phyloP scores from a whole-genome alignment of 2,888 invertebrate genomes.

The Cylloceria caligata region DNA sequence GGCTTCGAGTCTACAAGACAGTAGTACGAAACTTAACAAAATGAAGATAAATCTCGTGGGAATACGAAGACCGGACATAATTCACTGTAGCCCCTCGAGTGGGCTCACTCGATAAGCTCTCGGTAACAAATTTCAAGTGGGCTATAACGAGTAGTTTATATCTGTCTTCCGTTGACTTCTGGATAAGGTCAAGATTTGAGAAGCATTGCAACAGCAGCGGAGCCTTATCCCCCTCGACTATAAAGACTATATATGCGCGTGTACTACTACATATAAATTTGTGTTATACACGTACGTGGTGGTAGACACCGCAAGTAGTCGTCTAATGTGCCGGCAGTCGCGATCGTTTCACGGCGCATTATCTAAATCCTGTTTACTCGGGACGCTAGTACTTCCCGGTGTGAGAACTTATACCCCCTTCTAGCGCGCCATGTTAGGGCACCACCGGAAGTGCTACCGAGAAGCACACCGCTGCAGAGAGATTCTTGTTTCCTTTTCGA shows the following conservation, averaged over 20 bases:
- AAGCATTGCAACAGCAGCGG: not conserved
- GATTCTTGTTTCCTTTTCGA: conserved; percentile 31
- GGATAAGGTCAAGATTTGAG: conserved; percentile 43
- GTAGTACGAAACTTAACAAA: not conserved
- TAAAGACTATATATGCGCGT: not conserved
- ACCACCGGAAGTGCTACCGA: conserved; percentile 58
- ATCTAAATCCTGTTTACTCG: conserved; percentile 69
- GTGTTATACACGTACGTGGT: not conserved
- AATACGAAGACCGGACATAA: conserved; percentile 40
- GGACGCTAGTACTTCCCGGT: conserved; percentile 41
- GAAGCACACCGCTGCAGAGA: conserved; percentile 40
- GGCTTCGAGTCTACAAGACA: not conserved
- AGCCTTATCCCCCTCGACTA: not conserved
- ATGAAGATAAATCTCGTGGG: conserved; percentile 53
- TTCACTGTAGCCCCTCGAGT: not conserved
- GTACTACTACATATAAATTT: conserved; percentile 9
- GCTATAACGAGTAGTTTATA: conserved; percentile 22
- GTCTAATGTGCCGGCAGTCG: conserved; percentile 36
- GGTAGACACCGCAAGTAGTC: conserved; percentile 18
- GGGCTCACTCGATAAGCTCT: conserved; percentile 37
- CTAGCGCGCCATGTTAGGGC: not conserved
- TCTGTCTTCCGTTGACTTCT: conserved; percentile 29
- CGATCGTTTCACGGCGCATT: conserved; percentile 64
- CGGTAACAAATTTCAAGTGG: conserved; percentile 51
- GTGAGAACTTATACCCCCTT: conserved; percentile 64